Conservation (phyloP, 2,888 invertebrate genomes). For the Leptinotarsa rubiginosa region DNA sequence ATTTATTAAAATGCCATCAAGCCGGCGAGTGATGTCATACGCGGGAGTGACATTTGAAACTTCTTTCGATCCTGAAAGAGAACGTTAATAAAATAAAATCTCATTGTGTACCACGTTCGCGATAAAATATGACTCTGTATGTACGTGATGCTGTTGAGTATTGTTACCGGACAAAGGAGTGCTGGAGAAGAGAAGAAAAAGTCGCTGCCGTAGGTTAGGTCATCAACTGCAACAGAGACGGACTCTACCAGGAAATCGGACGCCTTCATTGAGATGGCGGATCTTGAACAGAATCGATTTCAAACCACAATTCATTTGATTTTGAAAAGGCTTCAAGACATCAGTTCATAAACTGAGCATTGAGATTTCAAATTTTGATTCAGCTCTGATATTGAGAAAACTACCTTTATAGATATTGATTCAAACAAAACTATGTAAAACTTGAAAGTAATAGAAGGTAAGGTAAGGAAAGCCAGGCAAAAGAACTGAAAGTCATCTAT, state of each 20-base stretch:
- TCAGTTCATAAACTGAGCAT: too few species aligned
- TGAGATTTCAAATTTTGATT: too few species aligned
- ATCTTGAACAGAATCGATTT: too few species aligned
- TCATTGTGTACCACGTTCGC: conserved; percentile 25
- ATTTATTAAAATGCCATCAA: conserved; percentile 26
- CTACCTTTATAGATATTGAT: too few species aligned
- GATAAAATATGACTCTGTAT: conserved; percentile 23
- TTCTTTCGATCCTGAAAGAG: conserved; percentile 33
- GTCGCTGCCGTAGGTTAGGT: conserved; percentile 10
- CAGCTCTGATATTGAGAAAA: too few species aligned
- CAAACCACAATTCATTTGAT: too few species aligned
- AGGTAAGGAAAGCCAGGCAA: too few species aligned
- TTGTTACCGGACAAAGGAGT: conserved; percentile 21
- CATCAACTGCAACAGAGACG: conserved; percentile 13
- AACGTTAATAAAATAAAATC: conserved; percentile 29
- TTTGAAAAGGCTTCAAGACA: too few species aligned
- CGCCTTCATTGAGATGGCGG: background rate
- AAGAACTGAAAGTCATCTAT: too few species aligned
- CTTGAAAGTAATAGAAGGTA: too few species aligned
- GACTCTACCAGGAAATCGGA: background rate
- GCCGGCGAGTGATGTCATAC: conserved; percentile 31
- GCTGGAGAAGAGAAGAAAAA: conserved; percentile 14
- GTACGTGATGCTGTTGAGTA: conserved; percentile 16
- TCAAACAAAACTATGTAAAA: too few species aligned
- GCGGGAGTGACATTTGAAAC: conserved; percentile 36